Evolutionary conservation across 2,113 vertebrate species (phyloP), one percentile per base, ranked within the genome.

Genomic region (Pteruthius melanotis): DNA sequence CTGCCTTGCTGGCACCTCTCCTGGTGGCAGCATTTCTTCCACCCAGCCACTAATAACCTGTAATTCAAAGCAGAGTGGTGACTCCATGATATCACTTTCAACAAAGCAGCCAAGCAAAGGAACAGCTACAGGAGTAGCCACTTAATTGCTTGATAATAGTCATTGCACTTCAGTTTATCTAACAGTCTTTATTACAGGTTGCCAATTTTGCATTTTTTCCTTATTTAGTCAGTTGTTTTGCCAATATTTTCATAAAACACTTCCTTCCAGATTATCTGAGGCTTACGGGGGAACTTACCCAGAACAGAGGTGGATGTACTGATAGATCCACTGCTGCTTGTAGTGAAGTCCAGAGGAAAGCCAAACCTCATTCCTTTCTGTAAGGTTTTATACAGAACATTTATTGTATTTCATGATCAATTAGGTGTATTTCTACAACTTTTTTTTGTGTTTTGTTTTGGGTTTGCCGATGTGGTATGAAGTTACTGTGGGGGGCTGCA

Each of bases 61-160:
- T 45, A 56, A 86, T 93, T 90, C 88, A 75, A 56, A 78, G 76
- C 68, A 23, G 3, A 24, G 83, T 37, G 37, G 79, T 71, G 76
- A 42, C 85, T 78, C 75, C 47, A 7, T 78, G 49, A 40, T 76
- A 60, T 2, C 85, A 68, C 75, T 83, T 87, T 47, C 53, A 96
- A 81, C 72, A 89, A 84, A 90, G 76, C 68, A 90, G 88, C 37
- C 85, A 69, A 82, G 84, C 63, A 70, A 88, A 95, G 78, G 42
- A 91, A 76, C 50, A 74, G 63, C 75, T 44, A 60, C 39, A 64
- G 68, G 63, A 90, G 60, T 5, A 83, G 76, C 35, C 80, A 75
- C 64, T 90, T 95, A 84, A 95, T 92, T 89, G 37, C 45, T 60
- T 61, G 56, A 64, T 83, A 90, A 92, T 54, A 87, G 35, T 87